Evolutionary conservation across 2,797 vertebrate genomes (phyloP).

Genomic region (Chelon labrosus): DNA sequence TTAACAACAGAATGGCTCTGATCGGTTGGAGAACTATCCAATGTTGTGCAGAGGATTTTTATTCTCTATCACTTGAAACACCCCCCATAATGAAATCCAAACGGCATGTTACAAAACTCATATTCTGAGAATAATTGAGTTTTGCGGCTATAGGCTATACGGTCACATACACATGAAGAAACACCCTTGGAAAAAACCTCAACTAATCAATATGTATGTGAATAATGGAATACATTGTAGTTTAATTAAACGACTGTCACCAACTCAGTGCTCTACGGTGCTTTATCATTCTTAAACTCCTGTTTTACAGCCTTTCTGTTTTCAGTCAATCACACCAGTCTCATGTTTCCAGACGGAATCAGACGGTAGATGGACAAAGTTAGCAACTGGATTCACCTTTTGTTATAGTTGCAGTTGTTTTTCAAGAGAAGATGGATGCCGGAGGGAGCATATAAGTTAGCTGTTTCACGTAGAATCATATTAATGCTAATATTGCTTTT

Average conservation of each 20-base stretch:
- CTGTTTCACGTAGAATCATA: neutral
- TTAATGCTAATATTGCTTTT: too few species aligned
- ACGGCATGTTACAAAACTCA: too few species aligned
- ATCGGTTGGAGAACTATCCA: too few species aligned
- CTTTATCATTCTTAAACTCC: neutral
- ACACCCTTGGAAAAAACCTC: neutral
- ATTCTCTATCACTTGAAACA: too few species aligned
- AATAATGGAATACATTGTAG: slow-evolving; percentile 2
- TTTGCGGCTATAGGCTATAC: too few species aligned
- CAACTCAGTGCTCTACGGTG: too few species aligned
- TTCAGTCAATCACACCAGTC: neutral
- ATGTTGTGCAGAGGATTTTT: too few species aligned
- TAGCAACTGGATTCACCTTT: neutral
- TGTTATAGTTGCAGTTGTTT: neutral
- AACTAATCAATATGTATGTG: slow-evolving; percentile 10
- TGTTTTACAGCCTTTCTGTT: neutral
- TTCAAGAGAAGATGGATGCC: neutral
- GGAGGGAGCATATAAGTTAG: neutral
- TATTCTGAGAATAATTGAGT: too few species aligned
- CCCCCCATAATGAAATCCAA: too few species aligned
- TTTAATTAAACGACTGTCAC: neutral
- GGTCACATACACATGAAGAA: too few species aligned
- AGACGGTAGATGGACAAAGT: neutral
- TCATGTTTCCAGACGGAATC: slow-evolving; percentile 8
- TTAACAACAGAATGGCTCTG: too few species aligned